These are phyloP conservation scores for Agrenia bidenticulata DNA, from an alignment of 2,888 invertebrate species.

Conservation along the genomic window DNA sequence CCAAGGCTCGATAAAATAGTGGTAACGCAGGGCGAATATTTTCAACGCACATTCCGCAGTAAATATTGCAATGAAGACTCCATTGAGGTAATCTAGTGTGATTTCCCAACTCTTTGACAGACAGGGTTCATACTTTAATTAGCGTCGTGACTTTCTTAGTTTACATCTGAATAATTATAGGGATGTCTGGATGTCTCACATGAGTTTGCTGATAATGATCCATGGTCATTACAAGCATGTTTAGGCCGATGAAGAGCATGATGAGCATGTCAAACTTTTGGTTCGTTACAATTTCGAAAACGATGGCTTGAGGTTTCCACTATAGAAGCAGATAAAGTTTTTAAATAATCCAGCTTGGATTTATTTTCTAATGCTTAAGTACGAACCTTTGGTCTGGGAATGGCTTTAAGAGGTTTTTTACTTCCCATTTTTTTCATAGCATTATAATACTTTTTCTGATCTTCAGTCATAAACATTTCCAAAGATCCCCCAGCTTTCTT, in stretches of 20 bases:
- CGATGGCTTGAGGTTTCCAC: constrained; percentile 95
- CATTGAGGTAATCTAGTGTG: constrained; percentile 88
- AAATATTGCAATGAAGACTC: constrained; percentile 98
- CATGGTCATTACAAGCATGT: constrained; percentile 85
- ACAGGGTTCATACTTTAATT: constrained; percentile 23
- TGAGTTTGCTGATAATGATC: constrained; percentile 91
- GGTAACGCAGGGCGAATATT: constrained; percentile 94
- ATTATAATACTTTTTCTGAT: constrained; percentile 99
- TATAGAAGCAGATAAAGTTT: constrained; percentile 57
- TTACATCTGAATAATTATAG: constrained; percentile 15
- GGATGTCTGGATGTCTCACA: no score
- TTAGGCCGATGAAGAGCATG: constrained; percentile 95
- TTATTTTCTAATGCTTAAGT: background rate
- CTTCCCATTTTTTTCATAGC: constrained; percentile 99
- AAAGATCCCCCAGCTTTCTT: constrained; percentile 96
- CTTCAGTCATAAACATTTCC: constrained; percentile 99
- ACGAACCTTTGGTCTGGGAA: constrained; percentile 90
- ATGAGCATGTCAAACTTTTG: constrained; percentile 99
- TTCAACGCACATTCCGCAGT: constrained; percentile 97
- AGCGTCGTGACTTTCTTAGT: no score
- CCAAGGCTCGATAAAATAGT: constrained; percentile 98
- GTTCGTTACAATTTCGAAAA: constrained; percentile 96
- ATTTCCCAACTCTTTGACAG: constrained; percentile 55
- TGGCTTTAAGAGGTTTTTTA: constrained; percentile 96
- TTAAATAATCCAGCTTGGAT: background rate